Evolutionary conservation across 2,113 vertebrate species (phyloP).

Genomic region (Strix aluco): DNA sequence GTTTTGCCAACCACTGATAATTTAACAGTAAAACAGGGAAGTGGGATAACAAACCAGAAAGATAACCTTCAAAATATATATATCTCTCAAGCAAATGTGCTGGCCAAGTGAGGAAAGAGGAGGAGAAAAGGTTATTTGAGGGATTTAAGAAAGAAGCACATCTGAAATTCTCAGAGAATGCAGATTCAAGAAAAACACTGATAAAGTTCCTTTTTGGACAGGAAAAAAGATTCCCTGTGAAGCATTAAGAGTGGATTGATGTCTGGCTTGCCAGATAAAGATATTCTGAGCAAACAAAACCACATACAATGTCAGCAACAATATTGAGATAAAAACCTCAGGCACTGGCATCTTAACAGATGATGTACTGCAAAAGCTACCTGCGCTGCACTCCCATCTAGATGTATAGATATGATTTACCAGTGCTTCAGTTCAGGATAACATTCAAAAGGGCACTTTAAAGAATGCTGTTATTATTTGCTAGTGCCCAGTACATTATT

Average conservation of each 20-base stretch:
- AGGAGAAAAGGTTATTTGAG: slow-evolving; percentile 12
- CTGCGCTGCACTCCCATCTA: neutral
- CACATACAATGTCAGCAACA: neutral
- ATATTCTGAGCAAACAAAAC: slow-evolving; percentile 37
- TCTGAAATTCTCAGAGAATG: neutral
- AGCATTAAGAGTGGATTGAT: slow-evolving; percentile 26
- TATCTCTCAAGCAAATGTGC: neutral
- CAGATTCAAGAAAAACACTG: slow-evolving; percentile 34
- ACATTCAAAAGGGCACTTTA: neutral
- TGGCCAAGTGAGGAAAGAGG: neutral
- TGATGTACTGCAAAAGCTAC: neutral
- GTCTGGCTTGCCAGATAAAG: slow-evolving; percentile 49
- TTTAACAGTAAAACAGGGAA: neutral
- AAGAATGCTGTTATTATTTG: neutral
- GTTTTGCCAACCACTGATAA: neutral
- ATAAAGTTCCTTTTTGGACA: slow-evolving; percentile 41
- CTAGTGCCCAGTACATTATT: neutral
- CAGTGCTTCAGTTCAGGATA: neutral
- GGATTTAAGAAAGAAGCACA: slow-evolving; percentile 18
- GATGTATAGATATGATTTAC: neutral
- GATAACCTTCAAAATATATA: neutral
- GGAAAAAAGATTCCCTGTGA: neutral
- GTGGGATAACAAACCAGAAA: neutral
- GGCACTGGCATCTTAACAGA: neutral
- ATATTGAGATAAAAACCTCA: neutral